A percentile compares a stretch with the other conserved stretches of the same genome.
Evolutionary conservation across 2,888 invertebrate species (phyloP).

Genomic region (Melipona bicolor): DNA sequence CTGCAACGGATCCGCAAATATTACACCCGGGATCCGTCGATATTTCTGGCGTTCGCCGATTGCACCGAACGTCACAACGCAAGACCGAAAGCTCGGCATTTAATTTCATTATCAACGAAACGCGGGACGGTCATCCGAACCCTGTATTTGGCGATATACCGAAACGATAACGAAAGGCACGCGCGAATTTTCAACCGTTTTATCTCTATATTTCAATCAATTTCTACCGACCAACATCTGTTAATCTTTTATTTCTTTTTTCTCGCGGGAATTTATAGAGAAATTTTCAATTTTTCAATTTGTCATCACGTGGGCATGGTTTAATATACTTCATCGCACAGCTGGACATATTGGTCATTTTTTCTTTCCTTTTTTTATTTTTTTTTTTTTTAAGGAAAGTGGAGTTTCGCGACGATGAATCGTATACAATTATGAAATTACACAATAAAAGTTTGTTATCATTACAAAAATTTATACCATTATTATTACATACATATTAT

Average conservation of each 20-base stretch:
- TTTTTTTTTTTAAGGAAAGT: too few relatives aligned
- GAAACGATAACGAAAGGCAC: not conserved
- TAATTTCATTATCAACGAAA: constrained; percentile 18
- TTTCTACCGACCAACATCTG: not conserved
- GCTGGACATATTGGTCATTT: too few relatives aligned
- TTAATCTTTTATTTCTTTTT: not conserved
- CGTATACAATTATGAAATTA: too few relatives aligned
- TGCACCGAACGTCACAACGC: not conserved
- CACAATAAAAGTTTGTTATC: too few relatives aligned
- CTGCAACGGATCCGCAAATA: constrained; percentile 17
- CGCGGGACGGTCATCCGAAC: not conserved
- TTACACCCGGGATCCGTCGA: constrained; percentile 1
- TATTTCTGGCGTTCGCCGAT: not conserved
- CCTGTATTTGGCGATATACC: not conserved
- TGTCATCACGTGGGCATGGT: too few relatives aligned
- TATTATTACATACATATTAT: too few relatives aligned
- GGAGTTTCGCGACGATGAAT: too few relatives aligned
- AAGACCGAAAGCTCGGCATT: not conserved
- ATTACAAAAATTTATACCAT: too few relatives aligned
- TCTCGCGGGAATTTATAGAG: not conserved
- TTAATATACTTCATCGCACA: not conserved
- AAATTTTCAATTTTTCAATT: not conserved
- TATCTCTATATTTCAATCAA: not conserved
- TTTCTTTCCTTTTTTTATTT: too few relatives aligned
- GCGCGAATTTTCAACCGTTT: not conserved